These are phyloP conservation scores for Drosophila neonasuta DNA, from an alignment of 2,888 invertebrate species.

Conservation along the genomic window DNA sequence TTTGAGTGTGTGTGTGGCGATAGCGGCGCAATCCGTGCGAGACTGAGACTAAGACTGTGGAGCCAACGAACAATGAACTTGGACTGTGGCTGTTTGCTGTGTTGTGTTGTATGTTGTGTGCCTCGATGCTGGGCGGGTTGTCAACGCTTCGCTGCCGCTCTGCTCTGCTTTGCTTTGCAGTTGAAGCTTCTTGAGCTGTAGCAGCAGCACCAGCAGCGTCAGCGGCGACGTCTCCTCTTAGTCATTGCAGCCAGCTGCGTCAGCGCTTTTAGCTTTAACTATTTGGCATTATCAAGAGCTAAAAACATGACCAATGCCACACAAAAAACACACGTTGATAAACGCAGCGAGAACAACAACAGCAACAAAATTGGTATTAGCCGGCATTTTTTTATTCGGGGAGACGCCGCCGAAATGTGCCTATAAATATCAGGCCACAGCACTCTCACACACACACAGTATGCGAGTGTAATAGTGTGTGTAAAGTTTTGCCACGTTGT, in stretches of 20 bases:
- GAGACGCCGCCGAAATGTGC: conserved; percentile 49
- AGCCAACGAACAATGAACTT: conserved; percentile 73
- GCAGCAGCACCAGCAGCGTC: conserved; percentile 23
- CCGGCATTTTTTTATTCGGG: conserved; percentile 46
- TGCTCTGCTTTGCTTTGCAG: conserved; percentile 20
- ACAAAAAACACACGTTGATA: conserved; percentile 46
- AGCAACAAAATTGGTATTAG: conserved; percentile 49
- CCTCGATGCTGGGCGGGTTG: conserved; percentile 50
- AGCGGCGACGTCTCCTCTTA: conserved; percentile 42
- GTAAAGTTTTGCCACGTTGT: conserved; percentile 56
- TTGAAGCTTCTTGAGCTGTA: conserved; percentile 40
- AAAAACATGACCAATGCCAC: conserved; percentile 56
- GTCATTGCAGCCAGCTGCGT: conserved; percentile 48
- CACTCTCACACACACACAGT: conserved; percentile 12
- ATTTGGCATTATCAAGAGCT: conserved; percentile 71
- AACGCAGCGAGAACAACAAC: conserved; percentile 22
- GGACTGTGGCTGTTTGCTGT: conserved; percentile 54
- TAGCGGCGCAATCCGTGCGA: conserved; percentile 61
- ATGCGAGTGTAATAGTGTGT: conserved; percentile 35
- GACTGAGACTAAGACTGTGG: conserved; percentile 62
- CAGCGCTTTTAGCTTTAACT: conserved; percentile 41
- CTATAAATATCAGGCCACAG: conserved; percentile 56
- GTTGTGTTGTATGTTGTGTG: too few relatives aligned
- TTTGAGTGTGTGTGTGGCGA: conserved; percentile 31
- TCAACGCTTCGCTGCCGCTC: conserved; percentile 68